Percentiles rank a stretch among this genome's conserved stretches.
Evolutionary conservation across 2,113 vertebrate genomes (phyloP).

Genomic region (Megalops atlanticus): DNA sequence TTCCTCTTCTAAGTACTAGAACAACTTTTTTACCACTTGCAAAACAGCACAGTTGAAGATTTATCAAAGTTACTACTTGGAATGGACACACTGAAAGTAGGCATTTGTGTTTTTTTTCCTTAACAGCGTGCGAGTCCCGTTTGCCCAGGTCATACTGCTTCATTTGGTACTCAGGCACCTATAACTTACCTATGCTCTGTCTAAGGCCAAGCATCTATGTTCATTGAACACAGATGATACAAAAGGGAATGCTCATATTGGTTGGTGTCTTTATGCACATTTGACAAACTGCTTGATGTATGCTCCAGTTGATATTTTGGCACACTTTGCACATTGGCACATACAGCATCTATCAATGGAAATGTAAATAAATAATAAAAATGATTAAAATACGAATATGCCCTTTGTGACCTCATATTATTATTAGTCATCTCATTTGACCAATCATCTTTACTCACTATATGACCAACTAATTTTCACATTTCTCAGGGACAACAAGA

Average conservation of each 20-base stretch:
- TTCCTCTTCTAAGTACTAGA: neutral
- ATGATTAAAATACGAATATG: neutral
- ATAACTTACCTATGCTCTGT: neutral
- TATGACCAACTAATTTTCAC: no score
- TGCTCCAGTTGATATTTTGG: neutral
- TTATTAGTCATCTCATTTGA: no score
- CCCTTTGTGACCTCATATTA: no score
- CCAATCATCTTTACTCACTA: no score
- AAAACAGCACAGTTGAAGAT: constrained; percentile 3
- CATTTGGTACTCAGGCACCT: neutral
- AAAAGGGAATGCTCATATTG: neutral
- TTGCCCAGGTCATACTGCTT: neutral
- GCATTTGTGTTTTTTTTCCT: neutral
- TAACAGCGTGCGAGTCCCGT: neutral
- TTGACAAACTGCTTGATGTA: neutral
- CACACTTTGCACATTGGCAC: neutral
- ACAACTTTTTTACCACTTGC: neutral
- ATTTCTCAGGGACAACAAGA: no score
- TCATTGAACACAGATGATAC: no score
- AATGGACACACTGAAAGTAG: neutral
- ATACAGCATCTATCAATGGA: neutral
- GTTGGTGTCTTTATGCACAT: neutral
- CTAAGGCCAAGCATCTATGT: no score
- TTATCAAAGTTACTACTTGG: neutral
- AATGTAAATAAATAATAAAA: neutral